Evolutionary conservation across 2,113 vertebrate genomes (phyloP), one percentile per base, ranked within the genome.

Genomic region (Pipa parva): DNA sequence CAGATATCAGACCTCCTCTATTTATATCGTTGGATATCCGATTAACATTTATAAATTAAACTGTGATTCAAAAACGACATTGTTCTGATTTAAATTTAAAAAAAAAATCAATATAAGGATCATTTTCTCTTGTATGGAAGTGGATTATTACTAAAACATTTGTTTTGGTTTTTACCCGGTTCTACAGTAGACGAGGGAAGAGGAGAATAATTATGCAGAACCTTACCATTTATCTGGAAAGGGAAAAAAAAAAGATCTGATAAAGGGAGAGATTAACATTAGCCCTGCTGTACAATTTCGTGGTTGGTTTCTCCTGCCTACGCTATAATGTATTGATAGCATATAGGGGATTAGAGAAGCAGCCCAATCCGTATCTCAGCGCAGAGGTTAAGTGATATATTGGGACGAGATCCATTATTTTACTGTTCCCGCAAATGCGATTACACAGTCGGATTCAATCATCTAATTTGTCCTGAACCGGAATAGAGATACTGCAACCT

Each of bases 281-380:
- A 70, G 66, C 21, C 31, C 39, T 6, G 66, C 58, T 51, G 57
- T 70, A 70, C 66, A 70, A 70, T 70, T 70, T 70, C 66, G 52
- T 58, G 66, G 57, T 61, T 70, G 66, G 66, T 49, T 70, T 70
- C 66, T 42, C 66, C 66, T 70, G 66, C 57, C 48, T 58, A 54
- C 58, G 36, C 66, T 49, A 61, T 61, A 70, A 60, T 54, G 58
- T 61, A 61, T 58, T 70, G 66, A 70, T 70, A 70, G 66, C 57
- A 70, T 70, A 70, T 70, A 70, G 66, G 64, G 66, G 66, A 70
- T 70, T 70, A 70, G 49, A 60, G 65, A 70, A 37, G 28, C 33
- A 42, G 66, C 66, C 66, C 66, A 70, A 70, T 61, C 66, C 66
- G 51, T 70, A 70, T 70, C 66, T 45, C 66, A 70, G 66, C 66